Conservation (phyloP, 2,113 vertebrate species). For the Ictidomys tridecemlineatus region DNA sequence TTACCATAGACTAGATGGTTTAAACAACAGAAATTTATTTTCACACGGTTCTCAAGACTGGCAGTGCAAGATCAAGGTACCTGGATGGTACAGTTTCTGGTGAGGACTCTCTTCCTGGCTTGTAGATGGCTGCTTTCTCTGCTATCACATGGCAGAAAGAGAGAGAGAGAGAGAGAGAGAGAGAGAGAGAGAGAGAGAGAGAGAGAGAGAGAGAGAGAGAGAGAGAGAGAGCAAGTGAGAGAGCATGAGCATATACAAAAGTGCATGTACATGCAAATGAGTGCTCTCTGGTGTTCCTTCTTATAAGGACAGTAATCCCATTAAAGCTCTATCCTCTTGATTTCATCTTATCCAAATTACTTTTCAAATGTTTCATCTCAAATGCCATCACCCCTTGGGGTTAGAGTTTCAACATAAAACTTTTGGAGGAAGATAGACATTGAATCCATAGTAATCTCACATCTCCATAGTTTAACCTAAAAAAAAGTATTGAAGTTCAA, state of each 20-base stretch:
- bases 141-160: too few species aligned
- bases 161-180: too few species aligned
- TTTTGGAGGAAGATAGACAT: not conserved
- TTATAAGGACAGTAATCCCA: too few species aligned
- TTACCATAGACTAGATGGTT: not conserved
- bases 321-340: not conserved
- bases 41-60: not conserved
- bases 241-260: too few species aligned
- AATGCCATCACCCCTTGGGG: not conserved
- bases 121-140: not conserved
- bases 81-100: not conserved
- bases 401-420: not conserved
- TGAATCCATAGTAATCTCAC: not conserved
- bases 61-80: not conserved
- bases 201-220: too few species aligned
- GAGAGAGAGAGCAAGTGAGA: too few species aligned
- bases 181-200: too few species aligned
- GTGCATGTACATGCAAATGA: too few species aligned
- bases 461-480: conserved; percentile 3
- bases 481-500: not conserved
- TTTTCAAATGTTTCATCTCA: not conserved
- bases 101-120: not conserved
- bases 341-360: not conserved
- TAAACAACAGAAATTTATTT: conserved; percentile 4
- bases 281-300: too few species aligned